Conservation (phyloP, 2,888 invertebrate genomes). For the Parnassius apollo region DNA sequence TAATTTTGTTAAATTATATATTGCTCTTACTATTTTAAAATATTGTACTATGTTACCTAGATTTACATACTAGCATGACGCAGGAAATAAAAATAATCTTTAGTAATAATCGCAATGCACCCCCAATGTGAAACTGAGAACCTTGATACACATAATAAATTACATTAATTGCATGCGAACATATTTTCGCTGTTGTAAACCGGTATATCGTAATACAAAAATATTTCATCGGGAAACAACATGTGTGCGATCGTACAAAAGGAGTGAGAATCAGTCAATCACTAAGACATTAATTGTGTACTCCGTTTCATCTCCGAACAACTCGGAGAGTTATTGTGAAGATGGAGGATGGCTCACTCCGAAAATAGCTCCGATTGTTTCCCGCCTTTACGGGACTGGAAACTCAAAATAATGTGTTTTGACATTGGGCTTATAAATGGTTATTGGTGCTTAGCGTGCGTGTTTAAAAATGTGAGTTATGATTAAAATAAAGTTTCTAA, state of each 20-base stretch:
- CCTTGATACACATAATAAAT: constrained; percentile 15
- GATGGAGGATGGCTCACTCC: constrained; percentile 46
- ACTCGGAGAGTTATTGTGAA: constrained; percentile 49
- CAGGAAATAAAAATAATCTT: neutral
- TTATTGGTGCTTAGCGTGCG: constrained; percentile 53
- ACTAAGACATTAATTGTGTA: constrained; percentile 63
- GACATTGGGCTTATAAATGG: constrained; percentile 68
- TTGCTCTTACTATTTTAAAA: too few relatives aligned
- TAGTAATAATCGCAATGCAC: neutral
- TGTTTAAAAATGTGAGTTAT: constrained; percentile 38
- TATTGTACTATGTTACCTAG: too few relatives aligned
- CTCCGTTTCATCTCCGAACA: constrained; percentile 62
- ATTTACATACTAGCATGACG: neutral
- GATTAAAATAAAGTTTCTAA: neutral
- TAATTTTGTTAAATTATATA: too few relatives aligned
- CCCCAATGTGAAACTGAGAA: constrained; percentile 2
- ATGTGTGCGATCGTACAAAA: constrained; percentile 33
- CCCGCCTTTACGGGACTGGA: constrained; percentile 52
- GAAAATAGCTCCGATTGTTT: constrained; percentile 65
- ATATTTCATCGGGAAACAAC: constrained; percentile 24
- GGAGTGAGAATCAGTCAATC: constrained; percentile 62
- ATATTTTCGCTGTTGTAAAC: constrained; percentile 14
- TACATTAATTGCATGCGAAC: constrained; percentile 6
- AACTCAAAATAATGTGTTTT: constrained; percentile 63
- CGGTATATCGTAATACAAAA: constrained; percentile 7